phyloP scores from a whole-genome alignment of 2,113 vertebrate species.

The Jacana jacana region DNA sequence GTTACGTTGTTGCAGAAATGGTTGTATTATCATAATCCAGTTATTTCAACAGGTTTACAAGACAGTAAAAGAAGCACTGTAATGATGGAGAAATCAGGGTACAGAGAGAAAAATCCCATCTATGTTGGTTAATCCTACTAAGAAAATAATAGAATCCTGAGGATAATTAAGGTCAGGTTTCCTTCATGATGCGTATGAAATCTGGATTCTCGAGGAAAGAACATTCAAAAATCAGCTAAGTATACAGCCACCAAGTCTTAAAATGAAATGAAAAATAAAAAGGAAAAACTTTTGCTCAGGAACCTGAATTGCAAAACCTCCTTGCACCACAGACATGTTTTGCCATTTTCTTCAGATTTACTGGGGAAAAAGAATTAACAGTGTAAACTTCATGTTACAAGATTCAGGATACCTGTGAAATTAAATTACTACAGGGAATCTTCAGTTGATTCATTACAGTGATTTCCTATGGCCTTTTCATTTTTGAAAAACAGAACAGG shows the following conservation, averaged over 20 bases:
- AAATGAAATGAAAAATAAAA: background rate
- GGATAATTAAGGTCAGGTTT: background rate
- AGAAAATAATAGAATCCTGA: background rate
- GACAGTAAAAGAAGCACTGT: background rate
- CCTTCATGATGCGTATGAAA: background rate
- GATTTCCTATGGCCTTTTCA: background rate
- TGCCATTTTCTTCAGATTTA: background rate
- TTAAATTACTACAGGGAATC: background rate
- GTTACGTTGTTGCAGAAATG: background rate
- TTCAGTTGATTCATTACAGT: background rate
- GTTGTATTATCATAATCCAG: background rate
- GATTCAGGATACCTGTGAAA: background rate
- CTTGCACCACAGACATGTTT: background rate
- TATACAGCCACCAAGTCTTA: background rate
- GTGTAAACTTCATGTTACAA: background rate
- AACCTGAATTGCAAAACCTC: background rate
- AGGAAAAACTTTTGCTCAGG: background rate
- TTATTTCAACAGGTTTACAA: background rate
- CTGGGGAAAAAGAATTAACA: background rate
- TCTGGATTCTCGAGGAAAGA: background rate
- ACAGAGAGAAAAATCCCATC: background rate
- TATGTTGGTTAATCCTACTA: background rate
- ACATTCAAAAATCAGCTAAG: background rate
- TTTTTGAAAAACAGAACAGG: background rate
- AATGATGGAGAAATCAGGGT: fast-evolving